These are phyloP conservation scores for Guaruba guarouba DNA, from an alignment of 2,113 vertebrate genomes.

Conservation along the genomic window DNA sequence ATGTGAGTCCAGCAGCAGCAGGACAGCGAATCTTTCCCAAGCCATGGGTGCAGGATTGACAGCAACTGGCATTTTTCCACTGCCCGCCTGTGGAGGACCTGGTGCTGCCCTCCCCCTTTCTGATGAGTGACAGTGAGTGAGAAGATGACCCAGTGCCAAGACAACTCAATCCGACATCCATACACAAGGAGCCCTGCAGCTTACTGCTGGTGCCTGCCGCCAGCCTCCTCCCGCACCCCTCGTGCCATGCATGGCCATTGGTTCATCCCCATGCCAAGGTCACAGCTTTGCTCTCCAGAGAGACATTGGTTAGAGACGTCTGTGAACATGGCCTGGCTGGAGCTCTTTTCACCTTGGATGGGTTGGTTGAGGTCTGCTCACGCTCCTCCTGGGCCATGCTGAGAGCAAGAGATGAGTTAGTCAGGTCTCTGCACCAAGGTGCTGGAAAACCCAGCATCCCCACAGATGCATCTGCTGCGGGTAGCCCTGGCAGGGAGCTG, in stretches of 20 bases:
- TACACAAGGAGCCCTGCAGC: neutral
- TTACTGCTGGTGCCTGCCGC: fast-evolving
- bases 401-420: neutral
- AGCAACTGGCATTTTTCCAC: neutral
- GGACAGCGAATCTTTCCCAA: neutral
- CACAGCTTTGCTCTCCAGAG: neutral
- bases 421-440: neutral
- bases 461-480: fast-evolving
- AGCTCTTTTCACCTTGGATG: neutral
- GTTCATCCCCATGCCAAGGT: neutral
- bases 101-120: neutral
- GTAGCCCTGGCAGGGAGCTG: neutral
- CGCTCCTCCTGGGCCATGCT: neutral
- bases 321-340: neutral
- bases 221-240: neutral
- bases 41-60: neutral
- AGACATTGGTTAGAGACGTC: neutral
- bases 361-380: neutral
- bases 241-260: fast-evolving
- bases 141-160: conserved; percentile 32
- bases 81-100: fast-evolving
- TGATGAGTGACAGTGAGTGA: neutral
- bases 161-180: neutral
- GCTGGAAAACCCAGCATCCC: neutral
- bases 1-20: neutral